Evolutionary conservation across 1,140 invertebrate genomes (phyloP), one percentile per base, ranked within the genome.

Genomic region (Euglossa dilemma): DNA sequence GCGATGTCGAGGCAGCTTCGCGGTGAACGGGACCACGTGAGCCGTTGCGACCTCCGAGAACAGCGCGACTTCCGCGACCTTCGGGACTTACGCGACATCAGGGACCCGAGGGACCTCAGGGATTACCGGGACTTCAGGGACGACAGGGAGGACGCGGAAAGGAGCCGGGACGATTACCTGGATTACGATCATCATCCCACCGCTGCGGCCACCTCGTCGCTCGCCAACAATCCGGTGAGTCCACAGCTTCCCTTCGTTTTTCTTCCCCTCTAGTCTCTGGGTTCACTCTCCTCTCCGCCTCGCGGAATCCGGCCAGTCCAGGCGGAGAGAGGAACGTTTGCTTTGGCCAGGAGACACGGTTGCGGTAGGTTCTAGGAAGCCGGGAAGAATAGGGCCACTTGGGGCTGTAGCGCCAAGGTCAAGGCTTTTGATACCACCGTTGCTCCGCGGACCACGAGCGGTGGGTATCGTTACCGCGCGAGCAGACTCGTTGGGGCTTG

Each of bases 1-100:
- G 92, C 86, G 80, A 93, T 93, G 93, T 91, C 92, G 88, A 92
- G 91, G 89, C 92, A 91, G 92, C 86, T 87, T 85, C 90, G 90
- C 83, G 85, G 77, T 82, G 91, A 91, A 69, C 90, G 91, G 67
- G 91, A 92, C 85, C 91, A 91, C 86, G 82, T 89, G 85, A 91
- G 85, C 70, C 84, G 85, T 80, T 74, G 75, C 83, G 81, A 69
- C 86, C 86, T 78, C 61, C 85, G 69, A 23, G 86, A 87, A 8
- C 73, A 69, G 67, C 89, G 91, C 67, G 91, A 91, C 74, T 82
- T 78, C 69, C 57, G 89, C 77, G 91, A 91, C 74, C 70, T 83
- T 47, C 83, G 91, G 79, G 90, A 91, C 66, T 83, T 87, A 36
- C 86, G 84, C 56, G 86, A 91, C 66, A 63, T 85, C 73, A 84